A percentile compares a stretch with the other conserved stretches of the same genome.
These are phyloP conservation scores for Biston betularia DNA, from an alignment of 2,888 invertebrate genomes.

Conservation along the genomic window DNA sequence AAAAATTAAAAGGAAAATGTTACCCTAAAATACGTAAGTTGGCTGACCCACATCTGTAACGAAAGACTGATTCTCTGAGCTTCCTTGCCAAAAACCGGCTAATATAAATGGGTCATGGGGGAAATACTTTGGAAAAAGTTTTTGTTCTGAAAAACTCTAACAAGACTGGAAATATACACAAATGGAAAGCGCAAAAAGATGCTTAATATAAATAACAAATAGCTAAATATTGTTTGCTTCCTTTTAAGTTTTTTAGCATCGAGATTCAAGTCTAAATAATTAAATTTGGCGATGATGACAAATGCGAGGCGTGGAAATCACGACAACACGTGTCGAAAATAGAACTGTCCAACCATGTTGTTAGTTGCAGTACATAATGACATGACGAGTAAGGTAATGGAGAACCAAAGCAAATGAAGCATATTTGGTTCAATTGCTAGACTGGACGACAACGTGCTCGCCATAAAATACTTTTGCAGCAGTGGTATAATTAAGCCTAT, in stretches of 20 bases:
- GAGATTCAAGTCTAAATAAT: too few species aligned
- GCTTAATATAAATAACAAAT: neutral
- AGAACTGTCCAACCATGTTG: too few species aligned
- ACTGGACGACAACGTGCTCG: too few species aligned
- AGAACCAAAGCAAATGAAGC: too few species aligned
- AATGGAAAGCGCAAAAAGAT: neutral
- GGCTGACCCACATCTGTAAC: constrained; percentile 63
- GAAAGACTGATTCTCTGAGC: constrained; percentile 49
- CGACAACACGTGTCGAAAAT: too few species aligned
- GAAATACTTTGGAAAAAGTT: constrained; percentile 4
- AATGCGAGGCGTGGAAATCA: too few species aligned
- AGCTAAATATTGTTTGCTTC: neutral
- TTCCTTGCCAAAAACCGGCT: constrained; percentile 52
- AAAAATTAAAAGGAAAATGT: constrained; percentile 54
- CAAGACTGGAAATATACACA: neutral
- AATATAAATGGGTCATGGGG: constrained; percentile 11
- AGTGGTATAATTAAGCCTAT: too few species aligned
- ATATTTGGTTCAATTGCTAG: too few species aligned
- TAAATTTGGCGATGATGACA: too few species aligned
- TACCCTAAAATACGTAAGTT: constrained; percentile 35
- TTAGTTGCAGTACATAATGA: too few species aligned
- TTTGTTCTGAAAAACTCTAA: neutral
- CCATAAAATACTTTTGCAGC: too few species aligned
- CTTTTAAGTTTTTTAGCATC: neutral
- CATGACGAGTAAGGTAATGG: too few species aligned